Conservation (phyloP, 2,797 vertebrate genomes). For the Silurus aristotelis region DNA sequence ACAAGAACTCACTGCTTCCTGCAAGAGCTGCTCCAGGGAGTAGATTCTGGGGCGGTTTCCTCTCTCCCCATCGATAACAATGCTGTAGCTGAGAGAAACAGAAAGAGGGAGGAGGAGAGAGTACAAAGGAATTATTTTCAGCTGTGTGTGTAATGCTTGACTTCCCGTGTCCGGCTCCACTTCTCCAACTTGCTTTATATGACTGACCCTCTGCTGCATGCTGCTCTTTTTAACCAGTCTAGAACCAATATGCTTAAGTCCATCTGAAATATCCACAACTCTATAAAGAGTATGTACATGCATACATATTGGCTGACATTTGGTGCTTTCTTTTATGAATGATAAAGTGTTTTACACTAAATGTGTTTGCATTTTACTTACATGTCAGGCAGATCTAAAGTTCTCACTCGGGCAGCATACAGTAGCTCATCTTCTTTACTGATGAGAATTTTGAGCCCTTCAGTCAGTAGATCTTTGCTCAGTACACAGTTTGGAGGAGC, state of each 20-base stretch:
- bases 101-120: constrained; percentile 39
- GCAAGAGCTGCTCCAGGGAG: constrained; percentile 90
- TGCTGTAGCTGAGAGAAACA: constrained; percentile 81
- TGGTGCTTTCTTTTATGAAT: neutral
- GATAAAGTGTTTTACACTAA: neutral
- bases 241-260: neutral
- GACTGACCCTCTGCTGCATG: constrained; percentile 49
- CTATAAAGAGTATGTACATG: neutral
- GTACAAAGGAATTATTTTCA: constrained; percentile 64
- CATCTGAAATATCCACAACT: neutral
- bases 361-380: constrained; percentile 68
- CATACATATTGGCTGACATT: neutral
- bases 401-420: constrained; percentile 90
- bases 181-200: constrained; percentile 59
- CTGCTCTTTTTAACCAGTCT: neutral
- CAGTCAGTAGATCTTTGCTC: constrained; percentile 90
- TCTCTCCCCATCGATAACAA: constrained; percentile 90
- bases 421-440: constrained; percentile 97
- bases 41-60: constrained; percentile 91
- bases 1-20: constrained; percentile 86
- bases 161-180: constrained; percentile 65
- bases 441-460: constrained; percentile 91
- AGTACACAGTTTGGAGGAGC: constrained; percentile 89
- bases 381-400: constrained; percentile 89
- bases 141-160: constrained; percentile 55